Evolutionary conservation across 64 coral and sea anemone species (phyloP).

Genomic region (Montipora sp.): DNA sequence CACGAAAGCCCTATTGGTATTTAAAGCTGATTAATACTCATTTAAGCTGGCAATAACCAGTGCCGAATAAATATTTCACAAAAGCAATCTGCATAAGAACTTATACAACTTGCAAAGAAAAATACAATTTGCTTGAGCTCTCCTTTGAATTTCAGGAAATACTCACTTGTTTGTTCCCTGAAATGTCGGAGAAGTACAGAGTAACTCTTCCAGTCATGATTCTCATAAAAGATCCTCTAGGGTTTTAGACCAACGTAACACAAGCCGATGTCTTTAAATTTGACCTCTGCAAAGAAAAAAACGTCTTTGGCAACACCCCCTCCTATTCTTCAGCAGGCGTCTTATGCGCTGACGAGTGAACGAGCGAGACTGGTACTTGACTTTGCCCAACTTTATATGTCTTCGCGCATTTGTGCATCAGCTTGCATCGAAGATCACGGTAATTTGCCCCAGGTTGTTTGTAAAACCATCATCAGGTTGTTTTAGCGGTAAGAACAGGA

Average conservation of each 20-base stretch:
- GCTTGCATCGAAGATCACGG: neutral
- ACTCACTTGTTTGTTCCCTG: conserved; percentile 54
- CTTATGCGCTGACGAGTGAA: neutral
- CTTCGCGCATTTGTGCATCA: too few relatives aligned
- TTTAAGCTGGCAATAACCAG: too few relatives aligned
- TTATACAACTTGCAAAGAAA: neutral
- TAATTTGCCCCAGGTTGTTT: neutral
- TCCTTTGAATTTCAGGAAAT: too few relatives aligned
- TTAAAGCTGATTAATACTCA: too few relatives aligned
- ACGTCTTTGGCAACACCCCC: conserved; percentile 18
- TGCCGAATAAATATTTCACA: too few relatives aligned
- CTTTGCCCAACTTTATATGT: neutral
- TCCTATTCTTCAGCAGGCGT: conserved; percentile 32
- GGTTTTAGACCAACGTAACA: neutral
- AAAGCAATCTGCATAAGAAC: too few relatives aligned
- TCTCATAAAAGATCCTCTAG: neutral
- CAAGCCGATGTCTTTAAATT: neutral
- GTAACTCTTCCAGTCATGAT: conserved; percentile 54
- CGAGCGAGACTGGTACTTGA: neutral
- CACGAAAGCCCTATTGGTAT: too few relatives aligned
- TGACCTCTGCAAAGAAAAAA: neutral
- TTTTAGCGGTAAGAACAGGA: neutral
- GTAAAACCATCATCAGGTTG: neutral
- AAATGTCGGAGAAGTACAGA: conserved; percentile 50
- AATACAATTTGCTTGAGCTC: neutral